These are phyloP conservation scores for Pygmarrhopalites habei DNA, from an alignment of 1,140 invertebrate species.

Conservation along the genomic window DNA sequence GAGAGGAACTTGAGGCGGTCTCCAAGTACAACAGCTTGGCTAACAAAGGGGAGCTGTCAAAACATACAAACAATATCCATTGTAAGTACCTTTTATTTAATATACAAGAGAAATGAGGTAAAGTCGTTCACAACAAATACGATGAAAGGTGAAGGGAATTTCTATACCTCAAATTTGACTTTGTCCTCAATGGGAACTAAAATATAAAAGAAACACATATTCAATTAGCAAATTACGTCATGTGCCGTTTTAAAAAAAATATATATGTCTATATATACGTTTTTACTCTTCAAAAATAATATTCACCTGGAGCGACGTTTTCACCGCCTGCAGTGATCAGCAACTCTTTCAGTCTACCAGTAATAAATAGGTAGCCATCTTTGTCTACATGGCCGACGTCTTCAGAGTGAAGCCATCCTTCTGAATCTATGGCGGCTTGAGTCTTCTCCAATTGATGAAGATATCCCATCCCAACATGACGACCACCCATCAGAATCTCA, in stretches of 20 bases:
- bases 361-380: constrained; percentile 67
- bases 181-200: constrained; percentile 75
- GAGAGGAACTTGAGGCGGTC: constrained; percentile 79
- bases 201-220: too few species aligned
- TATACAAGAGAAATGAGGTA: too few species aligned
- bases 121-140: too few species aligned
- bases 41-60: constrained; percentile 65
- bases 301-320: constrained; percentile 75
- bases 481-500: constrained; percentile 62
- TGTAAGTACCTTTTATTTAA: too few species aligned
- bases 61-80: too few species aligned
- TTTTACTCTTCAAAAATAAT: too few species aligned
- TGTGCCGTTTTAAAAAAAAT: too few species aligned
- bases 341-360: constrained; percentile 76
- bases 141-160: too few species aligned
- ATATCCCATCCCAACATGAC: constrained; percentile 86
- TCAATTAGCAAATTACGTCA: too few species aligned
- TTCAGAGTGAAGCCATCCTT: constrained; percentile 73
- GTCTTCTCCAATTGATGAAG: constrained; percentile 70
- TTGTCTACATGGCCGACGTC: constrained; percentile 72
- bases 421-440: constrained; percentile 58
- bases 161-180: constrained; percentile 66
- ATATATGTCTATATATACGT: too few species aligned
- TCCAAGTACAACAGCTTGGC: constrained; percentile 76
- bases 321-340: constrained; percentile 89